phyloP scores from a whole-genome alignment of 2,888 invertebrate genomes.

The Cacoxenus indagator region DNA sequence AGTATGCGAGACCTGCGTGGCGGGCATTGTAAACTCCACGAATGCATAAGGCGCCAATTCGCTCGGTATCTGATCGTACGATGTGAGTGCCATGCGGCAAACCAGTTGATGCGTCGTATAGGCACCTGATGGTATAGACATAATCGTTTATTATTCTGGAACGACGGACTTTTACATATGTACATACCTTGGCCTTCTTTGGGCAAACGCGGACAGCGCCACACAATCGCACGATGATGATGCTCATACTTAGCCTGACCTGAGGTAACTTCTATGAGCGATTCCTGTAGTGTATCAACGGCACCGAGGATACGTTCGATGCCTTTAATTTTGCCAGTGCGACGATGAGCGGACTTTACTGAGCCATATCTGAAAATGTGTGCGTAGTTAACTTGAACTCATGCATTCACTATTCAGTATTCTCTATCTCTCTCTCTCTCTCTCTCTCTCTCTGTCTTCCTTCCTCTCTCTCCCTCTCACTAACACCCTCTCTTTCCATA shows the following conservation, averaged over 20 bases:
- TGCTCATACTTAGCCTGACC: constrained; percentile 99
- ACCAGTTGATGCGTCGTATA: constrained; percentile 98
- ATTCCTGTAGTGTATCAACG: constrained; percentile 90
- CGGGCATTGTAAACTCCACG: constrained; percentile 99
- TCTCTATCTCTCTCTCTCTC: no score
- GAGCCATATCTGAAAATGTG: constrained; percentile 86
- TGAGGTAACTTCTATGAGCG: constrained; percentile 94
- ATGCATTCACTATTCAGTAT: neutral
- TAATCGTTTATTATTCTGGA: no score
- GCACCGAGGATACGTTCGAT: constrained; percentile 93
- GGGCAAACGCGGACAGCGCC: constrained; percentile 97
- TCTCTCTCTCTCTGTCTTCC: no score
- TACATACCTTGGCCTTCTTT: constrained; percentile 98
- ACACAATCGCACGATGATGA: constrained; percentile 96
- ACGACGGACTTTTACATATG: neutral
- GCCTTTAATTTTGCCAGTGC: constrained; percentile 92
- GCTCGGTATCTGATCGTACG: constrained; percentile 97
- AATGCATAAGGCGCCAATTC: constrained; percentile 88
- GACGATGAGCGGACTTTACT: constrained; percentile 92
- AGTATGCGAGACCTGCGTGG: constrained; percentile 94
- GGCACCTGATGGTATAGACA: constrained; percentile 78
- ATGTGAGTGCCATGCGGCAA: constrained; percentile 94
- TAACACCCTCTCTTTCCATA: neutral
- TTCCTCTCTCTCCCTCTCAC: neutral
- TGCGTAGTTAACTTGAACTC: neutral